phyloP scores from a whole-genome alignment of 2,888 invertebrate genomes.

The Busseola fusca region DNA sequence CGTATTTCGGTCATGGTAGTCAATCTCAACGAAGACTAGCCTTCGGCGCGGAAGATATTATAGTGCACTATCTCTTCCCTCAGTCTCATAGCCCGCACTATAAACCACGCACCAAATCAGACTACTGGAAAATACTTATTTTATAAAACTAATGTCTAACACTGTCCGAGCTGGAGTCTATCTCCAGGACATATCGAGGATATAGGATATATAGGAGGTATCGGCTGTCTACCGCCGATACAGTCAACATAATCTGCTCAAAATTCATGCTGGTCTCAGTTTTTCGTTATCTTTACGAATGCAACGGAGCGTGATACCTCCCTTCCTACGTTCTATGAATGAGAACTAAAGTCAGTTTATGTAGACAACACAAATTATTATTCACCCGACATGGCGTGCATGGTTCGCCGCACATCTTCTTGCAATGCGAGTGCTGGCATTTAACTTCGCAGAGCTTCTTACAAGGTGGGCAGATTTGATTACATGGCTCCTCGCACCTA shows the following conservation, averaged over 20 bases:
- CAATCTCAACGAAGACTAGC: neutral
- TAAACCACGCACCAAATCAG: neutral
- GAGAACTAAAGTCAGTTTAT: neutral
- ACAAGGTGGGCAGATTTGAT: slow-evolving; percentile 89
- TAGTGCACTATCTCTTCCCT: neutral
- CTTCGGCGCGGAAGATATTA: neutral
- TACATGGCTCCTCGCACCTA: slow-evolving; percentile 88
- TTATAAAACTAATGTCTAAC: neutral
- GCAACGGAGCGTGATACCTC: neutral
- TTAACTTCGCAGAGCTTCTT: slow-evolving; percentile 80
- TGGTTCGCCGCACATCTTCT: slow-evolving; percentile 83
- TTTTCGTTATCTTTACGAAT: neutral
- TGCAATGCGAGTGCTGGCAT: slow-evolving; percentile 88
- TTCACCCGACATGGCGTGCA: slow-evolving; percentile 86
- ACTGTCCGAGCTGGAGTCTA: neutral
- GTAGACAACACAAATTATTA: neutral
- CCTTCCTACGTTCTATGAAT: neutral
- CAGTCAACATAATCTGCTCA: neutral
- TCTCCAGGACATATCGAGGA: no score
- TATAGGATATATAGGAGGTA: no score
- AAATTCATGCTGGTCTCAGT: neutral
- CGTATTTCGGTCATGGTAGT: neutral
- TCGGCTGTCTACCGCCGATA: no score
- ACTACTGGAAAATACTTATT: neutral
- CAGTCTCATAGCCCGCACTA: no score